Evolutionary conservation across 2,888 invertebrate genomes (phyloP).

Genomic region (Drosophila niveifrons): DNA sequence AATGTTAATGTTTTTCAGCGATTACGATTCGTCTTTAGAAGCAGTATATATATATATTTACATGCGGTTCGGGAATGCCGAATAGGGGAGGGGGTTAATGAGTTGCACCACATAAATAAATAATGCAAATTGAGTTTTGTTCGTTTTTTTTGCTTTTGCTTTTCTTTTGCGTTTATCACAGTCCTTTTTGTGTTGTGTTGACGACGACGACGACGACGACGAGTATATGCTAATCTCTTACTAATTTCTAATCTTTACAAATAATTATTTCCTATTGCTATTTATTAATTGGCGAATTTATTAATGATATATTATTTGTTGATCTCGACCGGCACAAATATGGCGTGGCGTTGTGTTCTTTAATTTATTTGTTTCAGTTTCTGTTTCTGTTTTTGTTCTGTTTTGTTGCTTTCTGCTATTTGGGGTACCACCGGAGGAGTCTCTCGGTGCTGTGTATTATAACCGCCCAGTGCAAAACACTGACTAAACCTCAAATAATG

Average conservation of each 20-base stretch:
- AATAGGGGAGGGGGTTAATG: constrained; percentile 33
- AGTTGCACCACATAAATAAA: constrained; percentile 54
- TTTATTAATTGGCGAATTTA: constrained; percentile 12
- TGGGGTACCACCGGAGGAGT: constrained; percentile 36
- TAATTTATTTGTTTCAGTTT: not conserved
- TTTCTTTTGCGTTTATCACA: constrained; percentile 32
- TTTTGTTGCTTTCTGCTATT: not conserved
- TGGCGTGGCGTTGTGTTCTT: constrained; percentile 4
- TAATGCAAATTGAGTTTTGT: constrained; percentile 40
- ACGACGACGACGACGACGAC: too few species aligned
- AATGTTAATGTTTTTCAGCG: constrained; percentile 53
- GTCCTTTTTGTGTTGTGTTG: constrained; percentile 10
- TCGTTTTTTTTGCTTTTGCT: not conserved
- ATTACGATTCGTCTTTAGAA: constrained; percentile 23
- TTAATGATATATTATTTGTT: constrained; percentile 18
- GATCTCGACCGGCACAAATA: constrained; percentile 38
- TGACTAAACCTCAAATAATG: constrained; percentile 83
- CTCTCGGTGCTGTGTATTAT: constrained; percentile 69
- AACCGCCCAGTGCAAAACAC: constrained; percentile 81
- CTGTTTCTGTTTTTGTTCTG: not conserved
- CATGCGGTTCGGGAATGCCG: constrained; percentile 26
- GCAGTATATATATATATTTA: constrained; percentile 29
- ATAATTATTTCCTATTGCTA: not conserved
- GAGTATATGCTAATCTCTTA: constrained; percentile 1
- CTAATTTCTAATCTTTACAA: constrained; percentile 11